These are phyloP conservation scores for Glaucomys volans DNA, from an alignment of 2,113 vertebrate species.

Conservation along the genomic window DNA sequence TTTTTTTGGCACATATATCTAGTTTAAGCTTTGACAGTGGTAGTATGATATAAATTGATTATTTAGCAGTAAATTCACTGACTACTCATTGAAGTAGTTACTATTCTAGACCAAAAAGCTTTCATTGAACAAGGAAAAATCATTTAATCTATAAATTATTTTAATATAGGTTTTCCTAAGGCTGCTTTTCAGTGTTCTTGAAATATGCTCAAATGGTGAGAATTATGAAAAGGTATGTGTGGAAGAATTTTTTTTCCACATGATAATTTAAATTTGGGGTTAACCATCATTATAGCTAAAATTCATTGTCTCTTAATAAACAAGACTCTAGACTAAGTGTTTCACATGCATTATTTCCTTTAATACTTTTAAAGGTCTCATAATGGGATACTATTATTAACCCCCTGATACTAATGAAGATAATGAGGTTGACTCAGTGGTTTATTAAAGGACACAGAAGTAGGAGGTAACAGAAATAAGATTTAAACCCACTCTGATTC, in stretches of 20 bases:
- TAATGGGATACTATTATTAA: background rate
- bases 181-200: background rate
- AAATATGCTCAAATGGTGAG: background rate
- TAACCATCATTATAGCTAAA: background rate
- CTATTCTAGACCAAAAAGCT: background rate
- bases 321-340: background rate
- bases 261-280: background rate
- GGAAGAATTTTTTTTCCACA: background rate
- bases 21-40: background rate
- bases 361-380: background rate
- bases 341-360: constrained; percentile 14
- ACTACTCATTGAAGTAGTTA: background rate
- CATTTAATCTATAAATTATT: background rate
- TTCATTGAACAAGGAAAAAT: background rate
- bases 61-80: background rate
- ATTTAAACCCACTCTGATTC: background rate
- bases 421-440: background rate
- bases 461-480: background rate
- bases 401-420: background rate
- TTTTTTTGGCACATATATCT: background rate
- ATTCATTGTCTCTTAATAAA: background rate
- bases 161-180: background rate
- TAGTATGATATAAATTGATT: background rate
- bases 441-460: background rate
- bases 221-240: background rate